Conservation (phyloP, 2,888 invertebrate genomes). For the Coecobrya sp. region DNA sequence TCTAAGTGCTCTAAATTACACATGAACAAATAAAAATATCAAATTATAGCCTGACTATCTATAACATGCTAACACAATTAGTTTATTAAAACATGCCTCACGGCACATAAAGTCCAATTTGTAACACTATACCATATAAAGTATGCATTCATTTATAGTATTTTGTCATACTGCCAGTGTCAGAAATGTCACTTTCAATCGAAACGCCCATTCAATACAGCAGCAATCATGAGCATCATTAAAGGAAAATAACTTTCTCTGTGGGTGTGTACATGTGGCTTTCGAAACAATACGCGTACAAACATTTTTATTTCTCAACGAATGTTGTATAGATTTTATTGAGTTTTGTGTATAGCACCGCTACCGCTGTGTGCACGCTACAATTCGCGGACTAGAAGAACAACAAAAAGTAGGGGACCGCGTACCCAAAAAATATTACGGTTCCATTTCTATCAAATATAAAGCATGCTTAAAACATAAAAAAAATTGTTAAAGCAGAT, state of each 20-base stretch:
- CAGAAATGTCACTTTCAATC: background rate
- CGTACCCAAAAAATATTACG: background rate
- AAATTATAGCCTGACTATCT: too few species aligned
- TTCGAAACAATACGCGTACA: background rate
- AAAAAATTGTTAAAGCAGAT: background rate
- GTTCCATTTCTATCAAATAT: background rate
- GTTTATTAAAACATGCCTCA: conserved; percentile 20
- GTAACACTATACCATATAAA: background rate
- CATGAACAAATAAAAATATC: too few species aligned
- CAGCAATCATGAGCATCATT: background rate
- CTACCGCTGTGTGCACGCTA: too few species aligned
- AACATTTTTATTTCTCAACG: background rate
- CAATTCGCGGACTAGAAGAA: too few species aligned
- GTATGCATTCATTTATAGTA: background rate
- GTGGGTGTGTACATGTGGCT: background rate
- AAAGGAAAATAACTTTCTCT: background rate
- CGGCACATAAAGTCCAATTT: background rate
- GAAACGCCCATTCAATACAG: conserved; percentile 2
- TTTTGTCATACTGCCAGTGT: background rate
- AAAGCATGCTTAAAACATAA: background rate
- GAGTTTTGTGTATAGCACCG: too few species aligned
- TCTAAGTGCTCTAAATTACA: too few species aligned
- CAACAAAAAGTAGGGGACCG: too few species aligned
- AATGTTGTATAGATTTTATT: background rate
- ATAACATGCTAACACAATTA: conserved; percentile 49